These are phyloP conservation scores for Pemphredon lugubris DNA, from an alignment of 2,888 invertebrate species.

Conservation along the genomic window DNA sequence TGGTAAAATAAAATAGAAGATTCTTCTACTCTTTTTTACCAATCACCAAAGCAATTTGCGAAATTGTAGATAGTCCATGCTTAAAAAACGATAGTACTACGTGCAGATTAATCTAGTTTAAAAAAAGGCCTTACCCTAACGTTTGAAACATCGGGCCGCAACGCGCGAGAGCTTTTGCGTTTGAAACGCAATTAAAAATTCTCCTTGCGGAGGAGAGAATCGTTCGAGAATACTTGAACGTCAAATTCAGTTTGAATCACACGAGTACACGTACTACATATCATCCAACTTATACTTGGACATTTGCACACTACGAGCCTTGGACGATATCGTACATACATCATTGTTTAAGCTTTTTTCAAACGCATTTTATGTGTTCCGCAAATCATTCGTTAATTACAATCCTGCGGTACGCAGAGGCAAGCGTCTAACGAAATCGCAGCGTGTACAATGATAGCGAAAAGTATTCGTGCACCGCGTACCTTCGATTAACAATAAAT, in stretches of 20 bases:
- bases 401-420: too few relatives aligned
- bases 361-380: too few relatives aligned
- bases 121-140: too few relatives aligned
- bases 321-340: neutral
- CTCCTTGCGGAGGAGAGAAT: slow-evolving; percentile 32
- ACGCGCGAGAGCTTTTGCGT: slow-evolving; percentile 5
- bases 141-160: slow-evolving; percentile 6
- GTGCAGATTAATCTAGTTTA: too few relatives aligned
- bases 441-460: too few relatives aligned
- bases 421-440: neutral
- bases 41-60: too few relatives aligned
- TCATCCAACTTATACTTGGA: slow-evolving; percentile 15
- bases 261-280: neutral
- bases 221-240: slow-evolving; percentile 7
- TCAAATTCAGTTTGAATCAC: slow-evolving; percentile 42
- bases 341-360: neutral
- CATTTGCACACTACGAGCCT: slow-evolving; percentile 14
- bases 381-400: neutral
- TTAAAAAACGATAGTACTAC: too few relatives aligned
- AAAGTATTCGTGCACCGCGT: too few relatives aligned
- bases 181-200: slow-evolving; percentile 8
- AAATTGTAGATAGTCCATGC: too few relatives aligned
- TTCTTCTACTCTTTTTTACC: too few relatives aligned
- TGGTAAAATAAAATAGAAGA: too few relatives aligned
- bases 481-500: too few relatives aligned